phyloP scores from a whole-genome alignment of 2,888 invertebrate genomes.

The Luperina nickerlii region DNA sequence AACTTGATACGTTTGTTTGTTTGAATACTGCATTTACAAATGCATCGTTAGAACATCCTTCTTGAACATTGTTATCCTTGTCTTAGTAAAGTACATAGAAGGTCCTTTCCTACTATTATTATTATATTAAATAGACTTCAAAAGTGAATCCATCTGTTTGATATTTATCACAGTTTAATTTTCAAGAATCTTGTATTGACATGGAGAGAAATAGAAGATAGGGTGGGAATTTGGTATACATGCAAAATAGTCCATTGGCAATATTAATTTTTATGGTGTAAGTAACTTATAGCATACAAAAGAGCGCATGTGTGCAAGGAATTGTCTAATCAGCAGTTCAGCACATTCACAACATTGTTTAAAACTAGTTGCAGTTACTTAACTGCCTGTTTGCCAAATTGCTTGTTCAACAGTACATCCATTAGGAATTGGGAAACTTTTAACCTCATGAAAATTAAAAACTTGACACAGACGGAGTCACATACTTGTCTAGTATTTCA shows the following conservation, averaged over 20 bases:
- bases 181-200: not conserved
- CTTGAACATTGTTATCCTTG: not conserved
- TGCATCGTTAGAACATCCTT: constrained; percentile 1
- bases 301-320: not conserved
- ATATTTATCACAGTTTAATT: not conserved
- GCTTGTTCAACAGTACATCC: not conserved
- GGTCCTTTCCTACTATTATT: not conserved
- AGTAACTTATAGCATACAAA: not conserved
- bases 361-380: not conserved
- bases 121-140: not conserved
- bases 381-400: not conserved
- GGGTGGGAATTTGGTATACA: not conserved
- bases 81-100: not conserved
- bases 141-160: not conserved
- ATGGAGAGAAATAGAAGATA: not conserved
- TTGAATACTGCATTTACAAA: constrained; percentile 4
- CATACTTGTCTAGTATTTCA: not conserved
- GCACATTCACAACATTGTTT: not conserved
- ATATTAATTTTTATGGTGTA: not conserved
- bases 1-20: constrained; percentile 5
- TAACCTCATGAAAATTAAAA: not conserved
- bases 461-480: not conserved
- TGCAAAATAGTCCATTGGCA: not conserved
- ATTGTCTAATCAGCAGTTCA: not conserved
- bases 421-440: not conserved